These are phyloP conservation scores for Gryllus longicercus DNA, from an alignment of 2,888 invertebrate species.

Conservation along the genomic window DNA sequence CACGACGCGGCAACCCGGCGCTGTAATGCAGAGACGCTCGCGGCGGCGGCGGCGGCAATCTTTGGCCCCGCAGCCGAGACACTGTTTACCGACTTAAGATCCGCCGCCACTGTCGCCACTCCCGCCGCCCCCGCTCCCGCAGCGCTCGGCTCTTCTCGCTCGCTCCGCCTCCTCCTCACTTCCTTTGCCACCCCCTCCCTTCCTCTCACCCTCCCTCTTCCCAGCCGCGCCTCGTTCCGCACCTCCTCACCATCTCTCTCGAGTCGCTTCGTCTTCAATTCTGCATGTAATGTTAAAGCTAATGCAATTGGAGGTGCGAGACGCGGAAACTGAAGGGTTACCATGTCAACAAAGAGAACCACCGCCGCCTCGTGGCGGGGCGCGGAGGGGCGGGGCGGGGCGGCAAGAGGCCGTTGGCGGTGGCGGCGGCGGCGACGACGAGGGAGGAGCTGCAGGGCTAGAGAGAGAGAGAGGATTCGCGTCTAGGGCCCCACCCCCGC, in stretches of 20 bases:
- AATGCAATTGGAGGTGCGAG: conserved; percentile 50
- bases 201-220: neutral
- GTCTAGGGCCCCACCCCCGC: neutral
- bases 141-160: neutral
- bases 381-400: conserved; percentile 18
- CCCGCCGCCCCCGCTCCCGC: neutral
- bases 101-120: neutral
- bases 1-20: neutral
- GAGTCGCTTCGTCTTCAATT: conserved; percentile 53
- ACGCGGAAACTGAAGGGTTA: conserved; percentile 35
- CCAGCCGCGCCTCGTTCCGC: neutral
- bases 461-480: neutral
- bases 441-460: neutral
- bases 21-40: neutral
- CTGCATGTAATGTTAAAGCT: conserved; percentile 55
- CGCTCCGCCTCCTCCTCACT: neutral
- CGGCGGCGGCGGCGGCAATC: neutral
- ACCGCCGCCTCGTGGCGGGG: neutral
- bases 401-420: conserved; percentile 20
- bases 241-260: conserved; percentile 43
- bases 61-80: neutral
- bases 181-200: too few relatives aligned
- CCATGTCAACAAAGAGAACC: conserved; percentile 35
- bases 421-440: conserved; percentile 12
- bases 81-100: conserved; percentile 25